A percentile compares a stretch with the other conserved stretches of the same genome.
Conservation (phyloP, 2,113 vertebrate species). For the Nothobranchius kuhntae region DNA sequence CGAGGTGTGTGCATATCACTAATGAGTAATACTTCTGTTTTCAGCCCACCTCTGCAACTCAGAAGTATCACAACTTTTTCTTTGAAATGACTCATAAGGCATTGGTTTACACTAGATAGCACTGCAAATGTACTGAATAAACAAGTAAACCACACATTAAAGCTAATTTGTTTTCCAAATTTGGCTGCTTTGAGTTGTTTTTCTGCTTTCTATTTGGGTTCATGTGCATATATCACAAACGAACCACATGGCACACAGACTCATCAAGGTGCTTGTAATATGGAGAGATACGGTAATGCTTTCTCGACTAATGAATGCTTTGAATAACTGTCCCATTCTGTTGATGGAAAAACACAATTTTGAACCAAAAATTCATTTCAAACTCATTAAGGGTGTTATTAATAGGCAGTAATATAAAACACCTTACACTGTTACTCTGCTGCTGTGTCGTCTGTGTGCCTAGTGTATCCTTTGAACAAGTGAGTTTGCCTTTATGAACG, state of each 20-base stretch:
- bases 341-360: constrained; percentile 55
- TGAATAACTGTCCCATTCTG: constrained; percentile 56
- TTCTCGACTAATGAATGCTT: constrained; percentile 39
- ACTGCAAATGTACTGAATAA: too few relatives aligned
- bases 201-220: constrained; percentile 24
- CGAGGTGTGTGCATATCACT: too few relatives aligned
- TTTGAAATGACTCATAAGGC: too few relatives aligned
- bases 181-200: constrained; percentile 6
- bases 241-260: constrained; percentile 19
- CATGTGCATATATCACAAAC: constrained; percentile 32
- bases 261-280: constrained; percentile 47
- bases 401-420: constrained; percentile 33
- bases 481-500: constrained; percentile 11
- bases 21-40: too few relatives aligned
- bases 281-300: constrained; percentile 51
- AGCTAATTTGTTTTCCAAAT: too few relatives aligned
- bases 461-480: constrained; percentile 17
- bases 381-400: constrained; percentile 45
- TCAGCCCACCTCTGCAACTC: too few relatives aligned
- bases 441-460: constrained; percentile 16
- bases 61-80: too few relatives aligned
- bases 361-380: constrained; percentile 39
- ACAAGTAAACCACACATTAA: too few relatives aligned
- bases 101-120: too few relatives aligned
- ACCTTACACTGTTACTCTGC: constrained; percentile 18